Evolutionary conservation across 2,888 invertebrate genomes (phyloP).

Genomic region (Drosophila emarginata): DNA sequence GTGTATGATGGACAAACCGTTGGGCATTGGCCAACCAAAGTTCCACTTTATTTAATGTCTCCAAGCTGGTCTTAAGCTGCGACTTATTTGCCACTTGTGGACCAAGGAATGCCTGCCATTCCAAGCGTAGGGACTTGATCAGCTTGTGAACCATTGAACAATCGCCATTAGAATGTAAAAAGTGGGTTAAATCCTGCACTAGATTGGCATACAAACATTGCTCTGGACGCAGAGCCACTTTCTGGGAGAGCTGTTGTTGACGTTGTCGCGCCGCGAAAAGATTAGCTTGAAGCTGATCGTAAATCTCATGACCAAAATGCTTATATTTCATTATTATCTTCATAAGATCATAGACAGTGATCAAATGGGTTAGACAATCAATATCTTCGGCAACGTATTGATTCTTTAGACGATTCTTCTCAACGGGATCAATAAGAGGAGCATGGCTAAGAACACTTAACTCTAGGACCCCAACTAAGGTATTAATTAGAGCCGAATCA

Average conservation of each 20-base stretch:
- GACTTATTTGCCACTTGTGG: conserved; percentile 28
- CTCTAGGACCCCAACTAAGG: conserved; percentile 84
- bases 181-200: conserved; percentile 80
- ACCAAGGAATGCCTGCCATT: conserved; percentile 55
- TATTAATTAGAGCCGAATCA: conserved; percentile 62
- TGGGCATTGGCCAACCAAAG: conserved; percentile 81
- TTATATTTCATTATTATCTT: conserved; percentile 79
- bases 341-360: conserved; percentile 84
- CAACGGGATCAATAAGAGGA: conserved; percentile 91
- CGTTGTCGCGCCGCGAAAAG: conserved; percentile 52
- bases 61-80: conserved; percentile 57
- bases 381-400: conserved; percentile 88
- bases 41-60: conserved; percentile 75
- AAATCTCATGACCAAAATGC: conserved; percentile 78
- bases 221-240: conserved; percentile 79
- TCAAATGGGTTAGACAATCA: conserved; percentile 84
- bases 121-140: conserved; percentile 52
- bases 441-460: conserved; percentile 85
- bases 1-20: conserved; percentile 80
- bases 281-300: conserved; percentile 55
- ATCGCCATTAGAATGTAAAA: conserved; percentile 79
- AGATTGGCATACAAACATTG: conserved; percentile 76
- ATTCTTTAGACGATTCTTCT: conserved; percentile 89
- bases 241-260: conserved; percentile 74
- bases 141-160: conserved; percentile 69